Percentiles rank a stretch among this genome's conserved stretches.
These are phyloP conservation scores for Apodemia duryi DNA, from an alignment of 2,888 invertebrate species.

Conservation along the genomic window DNA sequence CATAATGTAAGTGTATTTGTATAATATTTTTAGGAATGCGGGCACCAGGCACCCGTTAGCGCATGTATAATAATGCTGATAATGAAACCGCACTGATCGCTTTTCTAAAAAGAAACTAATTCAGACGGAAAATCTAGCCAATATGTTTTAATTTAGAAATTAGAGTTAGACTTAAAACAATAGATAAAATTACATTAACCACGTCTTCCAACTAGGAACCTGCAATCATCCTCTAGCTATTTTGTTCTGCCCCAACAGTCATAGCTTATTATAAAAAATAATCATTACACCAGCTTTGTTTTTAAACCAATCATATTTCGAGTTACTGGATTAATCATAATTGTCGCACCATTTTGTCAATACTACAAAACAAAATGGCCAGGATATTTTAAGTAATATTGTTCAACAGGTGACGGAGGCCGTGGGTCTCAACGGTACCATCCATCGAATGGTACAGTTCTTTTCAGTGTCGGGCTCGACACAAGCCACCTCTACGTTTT, in stretches of 20 bases:
- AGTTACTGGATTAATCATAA: conserved; percentile 5
- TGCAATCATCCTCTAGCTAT: conserved; percentile 12
- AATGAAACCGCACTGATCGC: conserved; percentile 65
- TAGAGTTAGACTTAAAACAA: conserved; percentile 18
- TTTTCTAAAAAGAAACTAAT: conserved; percentile 32
- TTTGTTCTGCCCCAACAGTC: conserved; percentile 35
- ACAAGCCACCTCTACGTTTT: conserved; percentile 82
- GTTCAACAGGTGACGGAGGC: conserved; percentile 82
- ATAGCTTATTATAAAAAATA: conserved; percentile 50
- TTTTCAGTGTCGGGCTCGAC: conserved; percentile 81
- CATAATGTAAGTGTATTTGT: conserved; percentile 65
- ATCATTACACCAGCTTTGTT: conserved; percentile 18
- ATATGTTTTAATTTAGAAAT: background rate
- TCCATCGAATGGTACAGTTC: conserved; percentile 82
- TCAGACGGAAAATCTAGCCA: background rate
- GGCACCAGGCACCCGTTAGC: conserved; percentile 73
- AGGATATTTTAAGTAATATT: conserved; percentile 70
- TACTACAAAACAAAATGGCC: conserved; percentile 45
- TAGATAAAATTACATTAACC: conserved; percentile 31
- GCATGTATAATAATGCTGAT: conserved; percentile 62
- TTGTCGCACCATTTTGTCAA: conserved; percentile 16
- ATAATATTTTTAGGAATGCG: conserved; percentile 65
- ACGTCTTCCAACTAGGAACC: conserved; percentile 36
- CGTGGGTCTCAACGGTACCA: conserved; percentile 81
- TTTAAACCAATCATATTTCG: conserved; percentile 12